These are phyloP conservation scores for Camptogramma bilineatum DNA, from an alignment of 2,888 invertebrate species.

Conservation along the genomic window DNA sequence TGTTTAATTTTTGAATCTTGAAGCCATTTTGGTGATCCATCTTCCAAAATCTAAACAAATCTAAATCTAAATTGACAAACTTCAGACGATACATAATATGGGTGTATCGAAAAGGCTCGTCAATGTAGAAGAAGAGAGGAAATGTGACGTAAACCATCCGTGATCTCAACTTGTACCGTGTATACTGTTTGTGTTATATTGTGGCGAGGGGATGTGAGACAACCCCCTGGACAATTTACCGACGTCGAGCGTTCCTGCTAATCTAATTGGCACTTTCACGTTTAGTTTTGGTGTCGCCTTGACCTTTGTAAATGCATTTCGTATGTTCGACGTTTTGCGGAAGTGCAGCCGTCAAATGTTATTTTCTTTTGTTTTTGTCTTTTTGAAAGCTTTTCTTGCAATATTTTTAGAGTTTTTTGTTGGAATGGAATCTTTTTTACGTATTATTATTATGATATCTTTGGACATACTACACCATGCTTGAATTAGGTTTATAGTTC, in stretches of 20 bases:
- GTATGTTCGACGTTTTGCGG: slow-evolving; percentile 43
- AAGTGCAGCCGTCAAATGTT: slow-evolving; percentile 12
- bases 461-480: too few species aligned
- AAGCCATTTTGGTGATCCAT: too few species aligned
- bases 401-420: background rate
- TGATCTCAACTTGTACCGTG: background rate
- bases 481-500: too few species aligned
- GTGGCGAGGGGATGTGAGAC: slow-evolving; percentile 53
- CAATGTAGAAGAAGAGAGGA: background rate
- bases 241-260: slow-evolving; percentile 68
- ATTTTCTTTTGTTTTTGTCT: slow-evolving; percentile 6
- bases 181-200: slow-evolving; percentile 8
- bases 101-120: too few species aligned
- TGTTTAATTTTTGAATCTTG: too few species aligned
- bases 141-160: background rate
- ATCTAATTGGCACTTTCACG: slow-evolving; percentile 81
- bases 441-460: too few species aligned
- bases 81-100: background rate
- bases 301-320: slow-evolving; percentile 81
- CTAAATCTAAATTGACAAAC: too few species aligned
- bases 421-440: background rate
- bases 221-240: slow-evolving; percentile 75
- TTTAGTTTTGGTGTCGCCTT: slow-evolving; percentile 72
- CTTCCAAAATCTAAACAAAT: too few species aligned
- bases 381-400: too few species aligned